Evolutionary conservation across 2,888 invertebrate species (phyloP).

Genomic region (Apamea monoglypha): DNA sequence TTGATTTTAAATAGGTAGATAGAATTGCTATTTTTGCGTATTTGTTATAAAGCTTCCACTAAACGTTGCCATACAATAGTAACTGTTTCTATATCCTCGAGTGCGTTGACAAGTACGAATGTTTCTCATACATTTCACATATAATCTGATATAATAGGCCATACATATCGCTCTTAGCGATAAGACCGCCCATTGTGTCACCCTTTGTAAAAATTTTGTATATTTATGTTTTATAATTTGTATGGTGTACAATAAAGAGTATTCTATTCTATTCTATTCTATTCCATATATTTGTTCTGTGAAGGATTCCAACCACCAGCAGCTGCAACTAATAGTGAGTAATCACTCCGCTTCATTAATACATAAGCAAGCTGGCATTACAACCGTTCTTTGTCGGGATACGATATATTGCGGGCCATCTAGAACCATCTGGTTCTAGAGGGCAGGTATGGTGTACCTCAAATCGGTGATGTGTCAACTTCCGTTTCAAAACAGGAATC

Average conservation of each 20-base stretch:
- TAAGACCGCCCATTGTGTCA: too few species aligned
- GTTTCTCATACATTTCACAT: neutral
- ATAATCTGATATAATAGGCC: neutral
- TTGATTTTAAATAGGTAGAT: neutral
- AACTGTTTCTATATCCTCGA: neutral
- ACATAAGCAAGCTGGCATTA: neutral
- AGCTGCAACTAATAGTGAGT: neutral
- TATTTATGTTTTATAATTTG: too few species aligned
- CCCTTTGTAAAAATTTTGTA: too few species aligned
- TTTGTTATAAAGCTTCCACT: neutral
- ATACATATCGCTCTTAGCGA: too few species aligned
- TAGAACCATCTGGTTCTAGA: neutral
- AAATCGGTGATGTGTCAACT: neutral
- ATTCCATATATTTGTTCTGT: neutral
- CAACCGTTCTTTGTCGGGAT: neutral
- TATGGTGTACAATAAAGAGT: too few species aligned
- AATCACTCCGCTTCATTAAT: neutral
- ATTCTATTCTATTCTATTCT: too few species aligned
- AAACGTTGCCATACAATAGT: neutral
- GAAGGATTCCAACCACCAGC: neutral
- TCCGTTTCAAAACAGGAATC: neutral
- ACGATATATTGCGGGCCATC: neutral
- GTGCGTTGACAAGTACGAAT: neutral
- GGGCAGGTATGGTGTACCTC: neutral
- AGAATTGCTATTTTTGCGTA: neutral